Evolutionary conservation across 2,888 invertebrate species (phyloP).

Genomic region (Metallyticus violacea): DNA sequence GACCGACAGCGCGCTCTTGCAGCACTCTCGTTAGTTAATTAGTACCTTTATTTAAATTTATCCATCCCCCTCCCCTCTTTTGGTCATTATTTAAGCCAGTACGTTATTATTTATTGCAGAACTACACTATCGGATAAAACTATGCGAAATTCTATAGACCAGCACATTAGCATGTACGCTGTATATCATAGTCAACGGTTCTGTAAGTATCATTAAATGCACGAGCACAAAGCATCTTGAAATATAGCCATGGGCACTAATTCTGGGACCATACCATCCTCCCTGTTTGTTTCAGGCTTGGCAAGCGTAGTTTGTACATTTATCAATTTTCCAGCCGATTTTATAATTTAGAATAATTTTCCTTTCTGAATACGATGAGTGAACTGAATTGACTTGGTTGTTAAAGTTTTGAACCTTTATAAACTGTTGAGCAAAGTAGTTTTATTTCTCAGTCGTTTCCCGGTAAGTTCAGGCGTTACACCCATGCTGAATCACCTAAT

Average conservation of each 20-base stretch:
- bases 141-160: neutral
- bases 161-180: neutral
- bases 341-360: no score
- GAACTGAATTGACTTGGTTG: no score
- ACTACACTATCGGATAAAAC: neutral
- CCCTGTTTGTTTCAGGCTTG: no score
- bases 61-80: neutral
- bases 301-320: no score
- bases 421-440: no score
- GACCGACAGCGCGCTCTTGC: neutral
- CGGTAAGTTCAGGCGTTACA: no score
- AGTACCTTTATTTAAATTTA: neutral
- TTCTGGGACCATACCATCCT: neutral
- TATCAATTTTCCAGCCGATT: no score
- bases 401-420: no score
- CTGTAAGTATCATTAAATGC: neutral
- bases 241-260: neutral
- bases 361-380: no score
- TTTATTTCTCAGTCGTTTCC: no score
- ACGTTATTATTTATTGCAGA: neutral
- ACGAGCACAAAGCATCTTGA: neutral
- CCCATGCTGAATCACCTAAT: no score
- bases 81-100: neutral
- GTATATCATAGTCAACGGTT: neutral
- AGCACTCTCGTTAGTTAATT: neutral